Percentiles rank a stretch among this genome's conserved stretches.
phyloP scores from a whole-genome alignment of 2,888 invertebrate species.

The Linnaemya vulpina region DNA sequence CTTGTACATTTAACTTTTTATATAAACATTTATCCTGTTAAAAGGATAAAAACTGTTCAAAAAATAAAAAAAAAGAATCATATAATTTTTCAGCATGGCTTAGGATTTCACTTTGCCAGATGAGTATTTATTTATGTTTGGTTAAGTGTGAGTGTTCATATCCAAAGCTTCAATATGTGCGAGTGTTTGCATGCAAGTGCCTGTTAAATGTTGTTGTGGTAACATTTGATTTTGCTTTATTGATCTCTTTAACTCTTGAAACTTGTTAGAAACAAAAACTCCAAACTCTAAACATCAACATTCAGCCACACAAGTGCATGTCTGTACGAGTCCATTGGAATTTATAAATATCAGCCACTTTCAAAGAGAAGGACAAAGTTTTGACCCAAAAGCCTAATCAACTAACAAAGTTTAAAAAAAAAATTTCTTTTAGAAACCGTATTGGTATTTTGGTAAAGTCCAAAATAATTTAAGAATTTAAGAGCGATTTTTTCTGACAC shows the following conservation, averaged over 20 bases:
- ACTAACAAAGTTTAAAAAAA: slow-evolving; percentile 74
- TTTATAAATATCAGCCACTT: slow-evolving; percentile 3
- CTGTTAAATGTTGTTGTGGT: slow-evolving; percentile 67
- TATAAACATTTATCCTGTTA: slow-evolving; percentile 70
- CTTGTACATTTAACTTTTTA: slow-evolving; percentile 68
- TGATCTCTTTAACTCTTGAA: slow-evolving; percentile 70
- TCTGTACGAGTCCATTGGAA: background rate
- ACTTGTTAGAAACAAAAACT: slow-evolving; percentile 37
- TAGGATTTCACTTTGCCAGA: slow-evolving; percentile 54
- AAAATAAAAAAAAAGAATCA: slow-evolving; percentile 26
- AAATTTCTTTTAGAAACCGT: background rate
- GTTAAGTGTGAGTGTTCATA: slow-evolving; percentile 29
- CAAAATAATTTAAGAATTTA: background rate
- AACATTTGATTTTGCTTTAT: slow-evolving; percentile 71
- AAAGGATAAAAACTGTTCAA: slow-evolving; percentile 55
- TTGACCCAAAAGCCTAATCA: slow-evolving; percentile 80
- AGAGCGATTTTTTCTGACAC: background rate
- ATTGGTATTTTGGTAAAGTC: background rate
- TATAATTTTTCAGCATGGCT: slow-evolving; percentile 52
- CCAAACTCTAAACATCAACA: slow-evolving; percentile 24
- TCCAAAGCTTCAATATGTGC: background rate
- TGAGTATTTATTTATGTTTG: slow-evolving; percentile 19
- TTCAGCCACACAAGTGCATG: background rate
- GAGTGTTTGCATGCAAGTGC: slow-evolving; percentile 31
- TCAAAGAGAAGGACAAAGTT: slow-evolving; percentile 80